A percentile compares a stretch with the other conserved stretches of the same genome.
phyloP scores from a whole-genome alignment of 2,888 invertebrate genomes.

The Eupsilia transversa region DNA sequence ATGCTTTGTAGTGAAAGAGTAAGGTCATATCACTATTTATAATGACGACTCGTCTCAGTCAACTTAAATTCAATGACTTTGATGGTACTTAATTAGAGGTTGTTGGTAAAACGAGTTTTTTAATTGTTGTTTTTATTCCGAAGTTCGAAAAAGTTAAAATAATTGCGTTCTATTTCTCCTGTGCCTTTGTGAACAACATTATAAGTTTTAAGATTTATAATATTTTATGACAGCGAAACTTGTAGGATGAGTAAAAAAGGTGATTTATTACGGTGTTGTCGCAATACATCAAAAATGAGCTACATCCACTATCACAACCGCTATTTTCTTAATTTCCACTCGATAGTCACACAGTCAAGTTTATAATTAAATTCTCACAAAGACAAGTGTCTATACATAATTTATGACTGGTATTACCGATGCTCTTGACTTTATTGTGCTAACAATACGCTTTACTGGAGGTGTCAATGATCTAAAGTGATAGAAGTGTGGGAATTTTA shows the following conservation, averaged over 20 bases:
- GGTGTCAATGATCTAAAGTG: constrained; percentile 43
- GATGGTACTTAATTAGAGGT: constrained; percentile 42
- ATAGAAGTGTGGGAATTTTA: constrained; percentile 33
- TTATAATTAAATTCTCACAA: constrained; percentile 30
- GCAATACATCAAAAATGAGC: constrained; percentile 7
- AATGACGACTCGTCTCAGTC: constrained; percentile 21
- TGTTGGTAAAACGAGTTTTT: constrained; percentile 29
- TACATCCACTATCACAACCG: constrained; percentile 17
- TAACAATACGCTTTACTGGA: constrained; percentile 18
- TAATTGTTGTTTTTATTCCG: constrained; percentile 16
- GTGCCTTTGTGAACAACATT: background rate
- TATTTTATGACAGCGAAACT: constrained; percentile 46
- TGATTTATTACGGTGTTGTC: constrained; percentile 44
- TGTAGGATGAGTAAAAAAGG: constrained; percentile 21
- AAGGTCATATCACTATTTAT: constrained; percentile 21
- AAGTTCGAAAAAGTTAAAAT: constrained; percentile 13
- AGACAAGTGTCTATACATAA: constrained; percentile 14
- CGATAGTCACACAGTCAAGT: background rate
- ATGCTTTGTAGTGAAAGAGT: constrained; percentile 17
- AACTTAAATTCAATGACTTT: constrained; percentile 44
- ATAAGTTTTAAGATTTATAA: constrained; percentile 17
- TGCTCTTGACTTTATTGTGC: constrained; percentile 26
- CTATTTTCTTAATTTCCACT: constrained; percentile 14
- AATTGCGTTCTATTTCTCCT: constrained; percentile 16
- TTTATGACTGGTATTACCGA: constrained; percentile 19